A percentile compares a stretch with the other conserved stretches of the same genome.
Evolutionary conservation across 2,797 vertebrate species (phyloP).

Genomic region (Coranthus polyacanthus): DNA sequence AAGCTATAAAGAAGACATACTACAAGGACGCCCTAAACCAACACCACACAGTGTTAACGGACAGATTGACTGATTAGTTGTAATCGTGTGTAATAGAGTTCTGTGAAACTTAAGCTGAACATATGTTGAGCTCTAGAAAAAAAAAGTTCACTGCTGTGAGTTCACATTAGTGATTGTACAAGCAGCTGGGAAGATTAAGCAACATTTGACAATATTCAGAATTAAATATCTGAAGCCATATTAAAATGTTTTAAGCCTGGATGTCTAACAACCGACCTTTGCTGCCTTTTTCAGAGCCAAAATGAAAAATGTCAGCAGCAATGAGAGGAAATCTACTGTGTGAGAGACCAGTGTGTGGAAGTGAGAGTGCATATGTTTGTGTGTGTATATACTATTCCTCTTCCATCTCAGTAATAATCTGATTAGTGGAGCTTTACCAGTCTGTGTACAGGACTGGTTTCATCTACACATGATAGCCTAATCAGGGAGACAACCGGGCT

Average conservation of each 20-base stretch:
- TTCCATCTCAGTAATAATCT: constrained; percentile 78
- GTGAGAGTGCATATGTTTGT: constrained; percentile 40
- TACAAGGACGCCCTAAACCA: constrained; percentile 3
- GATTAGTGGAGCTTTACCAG: constrained; percentile 81
- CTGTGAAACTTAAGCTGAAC: constrained; percentile 37
- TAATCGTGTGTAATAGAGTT: constrained; percentile 8
- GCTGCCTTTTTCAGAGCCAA: constrained; percentile 17
- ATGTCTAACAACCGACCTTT: constrained; percentile 26
- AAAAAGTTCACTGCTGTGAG: constrained; percentile 8
- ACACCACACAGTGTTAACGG: constrained; percentile 17
- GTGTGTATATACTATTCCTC: constrained; percentile 46
- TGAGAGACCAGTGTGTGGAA: constrained; percentile 14
- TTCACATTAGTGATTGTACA: constrained; percentile 20
- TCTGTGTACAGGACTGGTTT: constrained; percentile 77
- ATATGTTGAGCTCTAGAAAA: constrained; percentile 27
- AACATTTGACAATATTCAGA: constrained; percentile 19
- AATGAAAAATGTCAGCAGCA: constrained; percentile 33
- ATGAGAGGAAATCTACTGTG: constrained; percentile 34
- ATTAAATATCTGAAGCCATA: constrained; percentile 27
- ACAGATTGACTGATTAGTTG: constrained; percentile 46
- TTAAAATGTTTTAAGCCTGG: constrained; percentile 14
- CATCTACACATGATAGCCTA: constrained; percentile 74
- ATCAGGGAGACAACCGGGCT: constrained; percentile 65
- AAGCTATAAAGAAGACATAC: constrained; percentile 27
- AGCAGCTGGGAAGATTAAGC: constrained; percentile 17